Conservation (phyloP, 2,888 invertebrate species). For the Cactoblastis cactorum region DNA sequence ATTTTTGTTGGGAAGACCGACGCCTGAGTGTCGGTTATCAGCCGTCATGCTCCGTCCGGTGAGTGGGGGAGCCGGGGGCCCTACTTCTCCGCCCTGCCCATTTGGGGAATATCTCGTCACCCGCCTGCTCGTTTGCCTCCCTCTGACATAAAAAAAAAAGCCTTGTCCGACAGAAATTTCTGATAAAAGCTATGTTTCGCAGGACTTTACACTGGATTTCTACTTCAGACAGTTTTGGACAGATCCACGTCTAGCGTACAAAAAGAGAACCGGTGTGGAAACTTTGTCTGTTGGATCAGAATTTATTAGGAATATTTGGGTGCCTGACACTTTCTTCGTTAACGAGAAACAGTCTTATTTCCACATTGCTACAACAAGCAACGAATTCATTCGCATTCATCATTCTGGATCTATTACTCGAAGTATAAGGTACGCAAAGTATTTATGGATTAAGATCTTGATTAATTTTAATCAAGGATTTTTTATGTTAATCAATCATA, state of each 20-base stretch:
- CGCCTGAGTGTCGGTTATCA: too few species aligned
- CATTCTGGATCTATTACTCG: slow-evolving; percentile 96
- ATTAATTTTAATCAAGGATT: not conserved
- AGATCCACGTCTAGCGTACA: slow-evolving; percentile 95
- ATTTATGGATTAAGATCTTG: not conserved
- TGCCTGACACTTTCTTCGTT: slow-evolving; percentile 99
- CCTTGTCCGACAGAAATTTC: not conserved
- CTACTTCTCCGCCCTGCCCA: too few species aligned
- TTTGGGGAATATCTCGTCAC: too few species aligned
- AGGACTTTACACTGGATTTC: slow-evolving; percentile 98
- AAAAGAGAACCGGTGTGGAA: slow-evolving; percentile 91
- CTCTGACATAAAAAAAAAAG: too few species aligned
- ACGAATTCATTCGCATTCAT: slow-evolving; percentile 98
- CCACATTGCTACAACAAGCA: slow-evolving; percentile 99
- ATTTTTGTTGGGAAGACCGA: too few species aligned
- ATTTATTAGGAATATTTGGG: slow-evolving; percentile 99
- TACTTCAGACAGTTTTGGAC: slow-evolving; percentile 99
- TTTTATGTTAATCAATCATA: not conserved
- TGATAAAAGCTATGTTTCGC: slow-evolving; percentile 34
- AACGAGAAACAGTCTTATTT: slow-evolving; percentile 99
- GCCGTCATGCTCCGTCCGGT: too few species aligned
- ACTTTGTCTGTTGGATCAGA: slow-evolving; percentile 95
- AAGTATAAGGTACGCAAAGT: slow-evolving; percentile 88
- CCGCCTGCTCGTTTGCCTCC: too few species aligned
- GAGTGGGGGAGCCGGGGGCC: too few species aligned